These are phyloP conservation scores for Asarcornis scutulata DNA, from an alignment of 2,113 vertebrate genomes.

Conservation along the genomic window DNA sequence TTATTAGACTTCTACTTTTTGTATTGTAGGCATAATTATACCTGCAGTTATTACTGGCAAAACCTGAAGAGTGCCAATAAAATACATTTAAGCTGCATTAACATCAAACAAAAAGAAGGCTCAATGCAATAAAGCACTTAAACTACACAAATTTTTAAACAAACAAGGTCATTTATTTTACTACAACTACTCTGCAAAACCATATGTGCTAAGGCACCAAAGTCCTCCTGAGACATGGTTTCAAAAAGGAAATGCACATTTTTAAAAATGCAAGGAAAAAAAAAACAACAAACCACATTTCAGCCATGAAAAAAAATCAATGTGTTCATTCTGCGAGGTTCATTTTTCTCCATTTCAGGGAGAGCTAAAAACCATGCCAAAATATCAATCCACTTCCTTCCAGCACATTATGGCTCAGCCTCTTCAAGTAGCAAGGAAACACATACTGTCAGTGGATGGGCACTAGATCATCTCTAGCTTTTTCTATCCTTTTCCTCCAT, in stretches of 20 bases:
- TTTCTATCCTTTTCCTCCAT: background rate
- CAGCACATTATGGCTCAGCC: background rate
- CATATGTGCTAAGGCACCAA: background rate
- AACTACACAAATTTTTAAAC: background rate
- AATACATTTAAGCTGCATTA: background rate
- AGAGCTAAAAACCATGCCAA: background rate
- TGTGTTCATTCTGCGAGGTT: background rate
- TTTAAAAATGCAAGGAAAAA: background rate
- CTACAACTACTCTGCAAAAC: background rate
- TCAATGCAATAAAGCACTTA: background rate
- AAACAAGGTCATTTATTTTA: background rate
- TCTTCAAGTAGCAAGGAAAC: background rate
- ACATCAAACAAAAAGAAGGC: background rate
- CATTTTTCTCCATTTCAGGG: background rate
- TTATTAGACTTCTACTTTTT: background rate
- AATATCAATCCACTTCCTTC: background rate
- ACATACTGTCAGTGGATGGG: background rate
- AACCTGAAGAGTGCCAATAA: background rate
- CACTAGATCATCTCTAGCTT: background rate
- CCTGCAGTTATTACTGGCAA: background rate
- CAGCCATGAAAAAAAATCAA: background rate
- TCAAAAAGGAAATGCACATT: background rate
- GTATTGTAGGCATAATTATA: background rate
- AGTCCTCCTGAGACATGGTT: background rate
- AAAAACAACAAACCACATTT: background rate